A percentile compares a stretch with the other conserved stretches of the same genome.
phyloP scores from a whole-genome alignment of 1,140 invertebrate genomes.

The Trypoxylus dichotomus region DNA sequence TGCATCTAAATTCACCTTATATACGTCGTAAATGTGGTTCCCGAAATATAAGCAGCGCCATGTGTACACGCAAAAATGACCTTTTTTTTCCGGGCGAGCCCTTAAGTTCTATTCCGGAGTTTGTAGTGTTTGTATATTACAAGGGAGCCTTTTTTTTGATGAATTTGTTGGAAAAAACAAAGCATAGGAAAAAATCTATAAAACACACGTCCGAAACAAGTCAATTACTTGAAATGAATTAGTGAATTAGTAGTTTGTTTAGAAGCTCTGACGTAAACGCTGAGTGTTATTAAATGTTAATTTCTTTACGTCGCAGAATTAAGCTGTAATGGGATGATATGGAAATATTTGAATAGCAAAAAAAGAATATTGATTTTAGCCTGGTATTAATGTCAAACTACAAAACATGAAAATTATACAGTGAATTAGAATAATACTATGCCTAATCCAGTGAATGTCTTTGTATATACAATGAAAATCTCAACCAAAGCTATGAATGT shows the following conservation, averaged over 20 bases:
- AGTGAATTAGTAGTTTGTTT: background rate
- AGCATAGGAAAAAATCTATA: background rate
- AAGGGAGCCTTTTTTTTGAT: background rate
- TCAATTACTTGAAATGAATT: background rate
- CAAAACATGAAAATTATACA: too few species aligned
- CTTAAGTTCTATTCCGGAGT: background rate
- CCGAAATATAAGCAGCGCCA: background rate
- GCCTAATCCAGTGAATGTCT: too few species aligned
- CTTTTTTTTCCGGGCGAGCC: background rate
- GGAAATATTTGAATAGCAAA: too few species aligned
- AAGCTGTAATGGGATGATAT: too few species aligned
- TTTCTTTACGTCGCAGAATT: too few species aligned
- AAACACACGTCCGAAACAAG: background rate
- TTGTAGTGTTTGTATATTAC: background rate
- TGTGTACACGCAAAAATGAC: background rate
- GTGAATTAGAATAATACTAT: too few species aligned
- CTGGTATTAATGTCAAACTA: too few species aligned
- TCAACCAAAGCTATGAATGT: background rate
- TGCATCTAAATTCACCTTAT: too few species aligned
- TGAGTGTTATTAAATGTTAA: too few species aligned
- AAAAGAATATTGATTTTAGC: too few species aligned
- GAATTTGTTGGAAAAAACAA: background rate
- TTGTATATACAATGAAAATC: too few species aligned
- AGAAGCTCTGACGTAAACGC: too few species aligned
- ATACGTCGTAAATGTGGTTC: background rate